Evolutionary conservation across 2,888 invertebrate genomes (phyloP).

Genomic region (Callyntrura guangdongensis): DNA sequence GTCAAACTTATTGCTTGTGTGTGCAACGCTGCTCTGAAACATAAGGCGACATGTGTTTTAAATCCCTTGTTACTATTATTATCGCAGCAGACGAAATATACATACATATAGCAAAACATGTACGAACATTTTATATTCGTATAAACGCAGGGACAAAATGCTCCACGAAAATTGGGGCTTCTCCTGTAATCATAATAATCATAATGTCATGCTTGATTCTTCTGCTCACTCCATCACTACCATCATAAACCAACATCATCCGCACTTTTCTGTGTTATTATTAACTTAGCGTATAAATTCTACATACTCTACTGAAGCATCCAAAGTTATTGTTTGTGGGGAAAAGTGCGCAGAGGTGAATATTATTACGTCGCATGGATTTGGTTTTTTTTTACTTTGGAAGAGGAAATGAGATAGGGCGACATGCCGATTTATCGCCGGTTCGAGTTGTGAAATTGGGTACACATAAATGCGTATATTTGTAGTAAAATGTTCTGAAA

Average conservation of each 20-base stretch:
- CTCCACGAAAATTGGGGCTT: conserved; percentile 55
- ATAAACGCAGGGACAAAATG: too few relatives aligned
- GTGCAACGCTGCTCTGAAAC: not conserved
- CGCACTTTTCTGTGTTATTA: conserved; percentile 62
- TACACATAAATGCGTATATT: conserved; percentile 10
- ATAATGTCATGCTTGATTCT: conserved; percentile 39
- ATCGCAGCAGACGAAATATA: not conserved
- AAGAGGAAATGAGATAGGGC: conserved; percentile 66
- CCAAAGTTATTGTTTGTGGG: conserved; percentile 25
- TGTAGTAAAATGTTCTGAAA: not conserved
- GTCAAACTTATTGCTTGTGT: conserved; percentile 16
- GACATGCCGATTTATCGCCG: conserved; percentile 65
- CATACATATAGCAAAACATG: too few relatives aligned
- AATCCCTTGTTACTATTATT: conserved; percentile 46
- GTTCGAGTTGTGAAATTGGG: conserved; percentile 8
- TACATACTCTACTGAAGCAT: conserved; percentile 38
- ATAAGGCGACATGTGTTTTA: conserved; percentile 30
- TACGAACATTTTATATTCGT: too few relatives aligned
- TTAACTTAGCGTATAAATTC: conserved; percentile 60
- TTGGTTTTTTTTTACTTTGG: conserved; percentile 15
- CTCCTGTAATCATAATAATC: conserved; percentile 57
- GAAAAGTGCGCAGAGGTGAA: conserved; percentile 15
- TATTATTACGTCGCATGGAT: not conserved
- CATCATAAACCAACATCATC: conserved; percentile 8
- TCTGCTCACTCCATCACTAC: conserved; percentile 31